These are phyloP conservation scores for Nothobranchius furzeri DNA, from an alignment of 2,113 vertebrate genomes.

Conservation along the genomic window DNA sequence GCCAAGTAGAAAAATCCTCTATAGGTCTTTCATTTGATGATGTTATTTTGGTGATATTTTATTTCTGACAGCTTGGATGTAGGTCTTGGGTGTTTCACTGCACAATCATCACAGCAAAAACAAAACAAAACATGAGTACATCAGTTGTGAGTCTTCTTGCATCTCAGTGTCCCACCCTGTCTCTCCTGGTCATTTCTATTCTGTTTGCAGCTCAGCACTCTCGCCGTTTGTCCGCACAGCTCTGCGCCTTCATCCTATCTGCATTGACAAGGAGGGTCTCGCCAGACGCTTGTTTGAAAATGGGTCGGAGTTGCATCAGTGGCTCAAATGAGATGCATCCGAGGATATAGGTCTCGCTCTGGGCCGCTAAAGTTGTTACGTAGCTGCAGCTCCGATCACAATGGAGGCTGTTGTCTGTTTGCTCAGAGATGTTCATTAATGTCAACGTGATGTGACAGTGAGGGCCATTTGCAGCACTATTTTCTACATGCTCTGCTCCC, in stretches of 20 bases:
- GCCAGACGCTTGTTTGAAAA: conserved; percentile 62
- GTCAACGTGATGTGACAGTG: conserved; percentile 46
- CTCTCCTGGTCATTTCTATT: conserved; percentile 65
- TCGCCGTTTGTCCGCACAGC: conserved; percentile 47
- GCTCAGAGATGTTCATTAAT: conserved; percentile 44
- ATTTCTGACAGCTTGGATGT: too few species aligned
- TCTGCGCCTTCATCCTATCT: conserved; percentile 50
- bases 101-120: conserved; percentile 39
- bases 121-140: conserved; percentile 38
- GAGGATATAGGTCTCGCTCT: conserved; percentile 35
- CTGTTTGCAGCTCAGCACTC: conserved; percentile 56
- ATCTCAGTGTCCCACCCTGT: conserved; percentile 48
- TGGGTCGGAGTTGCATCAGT: conserved; percentile 55
- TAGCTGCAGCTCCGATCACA: conserved; percentile 42
- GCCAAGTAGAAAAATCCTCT: neutral
- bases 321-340: conserved; percentile 63
- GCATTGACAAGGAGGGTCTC: conserved; percentile 55
- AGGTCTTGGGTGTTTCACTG: too few species aligned
- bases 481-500: conserved; percentile 42
- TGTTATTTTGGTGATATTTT: neutral
- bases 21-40: conserved; percentile 33
- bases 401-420: conserved; percentile 13
- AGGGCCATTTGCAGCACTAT: conserved; percentile 33
- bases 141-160: conserved; percentile 38
- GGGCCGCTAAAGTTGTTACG: conserved; percentile 21